Percentiles rank a stretch among this genome's conserved stretches.
Conservation (phyloP, 2,113 vertebrate genomes). For the Penelope pileata region DNA sequence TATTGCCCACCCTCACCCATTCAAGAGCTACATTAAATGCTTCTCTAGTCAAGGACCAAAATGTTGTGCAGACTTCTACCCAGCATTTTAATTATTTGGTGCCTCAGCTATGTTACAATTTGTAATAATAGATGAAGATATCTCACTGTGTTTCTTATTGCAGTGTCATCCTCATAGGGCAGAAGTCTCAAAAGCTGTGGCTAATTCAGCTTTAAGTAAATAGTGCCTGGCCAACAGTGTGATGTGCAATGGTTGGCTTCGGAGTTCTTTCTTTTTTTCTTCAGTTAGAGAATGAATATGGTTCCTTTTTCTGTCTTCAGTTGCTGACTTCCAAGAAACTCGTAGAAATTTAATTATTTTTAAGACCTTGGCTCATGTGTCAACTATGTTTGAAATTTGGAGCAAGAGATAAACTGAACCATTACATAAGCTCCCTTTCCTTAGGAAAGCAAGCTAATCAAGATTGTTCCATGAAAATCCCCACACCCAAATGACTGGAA, state of each 20-base stretch:
- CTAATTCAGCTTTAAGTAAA: background rate
- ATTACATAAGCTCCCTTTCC: conserved; percentile 30
- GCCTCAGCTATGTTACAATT: background rate
- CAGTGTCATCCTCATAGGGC: background rate
- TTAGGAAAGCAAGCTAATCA: conserved; percentile 30
- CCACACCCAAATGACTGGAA: conserved; percentile 13
- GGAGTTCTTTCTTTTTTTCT: background rate
- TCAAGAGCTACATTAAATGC: background rate
- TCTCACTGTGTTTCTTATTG: background rate
- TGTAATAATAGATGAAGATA: background rate
- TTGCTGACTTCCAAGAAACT: background rate
- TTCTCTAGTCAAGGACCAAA: background rate
- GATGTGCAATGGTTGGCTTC: background rate
- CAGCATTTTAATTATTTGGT: background rate
- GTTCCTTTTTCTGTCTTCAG: background rate
- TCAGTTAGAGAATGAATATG: background rate
- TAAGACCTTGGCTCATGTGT: background rate
- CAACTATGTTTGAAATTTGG: conserved; percentile 22
- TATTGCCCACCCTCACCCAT: background rate
- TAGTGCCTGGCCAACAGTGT: background rate
- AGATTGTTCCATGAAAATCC: background rate
- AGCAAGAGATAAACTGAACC: background rate
- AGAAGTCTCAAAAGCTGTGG: background rate
- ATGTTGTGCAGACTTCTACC: background rate
- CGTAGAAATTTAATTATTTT: background rate